These are phyloP conservation scores for Staurois parvus DNA, from an alignment of 2,797 vertebrate species.

Conservation along the genomic window DNA sequence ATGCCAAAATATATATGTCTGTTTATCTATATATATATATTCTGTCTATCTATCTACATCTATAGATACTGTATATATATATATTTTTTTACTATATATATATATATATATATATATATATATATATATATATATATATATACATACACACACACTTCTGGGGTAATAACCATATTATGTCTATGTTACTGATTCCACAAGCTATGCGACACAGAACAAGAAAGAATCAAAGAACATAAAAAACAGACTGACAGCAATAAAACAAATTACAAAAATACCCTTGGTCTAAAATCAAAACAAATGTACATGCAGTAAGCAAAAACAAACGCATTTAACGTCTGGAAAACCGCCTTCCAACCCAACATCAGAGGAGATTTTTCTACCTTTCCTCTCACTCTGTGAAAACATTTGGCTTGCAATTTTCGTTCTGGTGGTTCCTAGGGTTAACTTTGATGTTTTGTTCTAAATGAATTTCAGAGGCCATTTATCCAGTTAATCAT, in stretches of 20 bases:
- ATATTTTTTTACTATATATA: too few relatives aligned
- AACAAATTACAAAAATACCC: constrained; percentile 40
- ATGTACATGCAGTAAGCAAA: background rate
- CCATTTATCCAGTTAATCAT: constrained; percentile 77
- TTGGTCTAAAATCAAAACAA: background rate
- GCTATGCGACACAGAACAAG: background rate
- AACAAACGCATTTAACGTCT: constrained; percentile 16
- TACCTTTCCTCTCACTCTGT: constrained; percentile 69
- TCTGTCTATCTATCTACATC: too few relatives aligned
- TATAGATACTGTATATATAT: too few relatives aligned
- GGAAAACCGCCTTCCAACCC: background rate
- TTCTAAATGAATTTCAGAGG: constrained; percentile 74
- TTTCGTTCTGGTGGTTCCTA: constrained; percentile 68
- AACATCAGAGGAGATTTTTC: constrained; percentile 59
- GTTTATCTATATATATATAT: too few relatives aligned
- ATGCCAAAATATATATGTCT: too few relatives aligned
- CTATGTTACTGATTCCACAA: too few relatives aligned
- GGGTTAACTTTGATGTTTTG: constrained; percentile 73
- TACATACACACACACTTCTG: too few relatives aligned
- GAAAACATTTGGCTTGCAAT: constrained; percentile 71
- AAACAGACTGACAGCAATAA: too few relatives aligned
- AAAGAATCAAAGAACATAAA: background rate
- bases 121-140: too few relatives aligned
- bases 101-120: too few relatives aligned
- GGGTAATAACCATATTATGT: too few relatives aligned